Evolutionary conservation across 2,888 invertebrate species (phyloP).

Genomic region (Sicus ferrugineus): DNA sequence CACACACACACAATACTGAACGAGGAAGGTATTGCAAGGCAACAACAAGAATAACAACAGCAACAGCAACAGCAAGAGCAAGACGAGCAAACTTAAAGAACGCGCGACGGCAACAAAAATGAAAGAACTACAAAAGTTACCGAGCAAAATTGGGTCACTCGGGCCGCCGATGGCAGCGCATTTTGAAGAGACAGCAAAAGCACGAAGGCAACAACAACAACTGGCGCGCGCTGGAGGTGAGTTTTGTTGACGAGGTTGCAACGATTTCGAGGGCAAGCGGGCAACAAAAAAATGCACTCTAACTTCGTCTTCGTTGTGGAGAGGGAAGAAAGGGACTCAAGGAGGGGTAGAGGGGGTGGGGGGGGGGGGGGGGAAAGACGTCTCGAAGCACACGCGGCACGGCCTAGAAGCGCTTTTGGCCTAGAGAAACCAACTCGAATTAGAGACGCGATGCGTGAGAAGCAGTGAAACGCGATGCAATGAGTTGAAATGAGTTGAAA

Average conservation of each 20-base stretch:
- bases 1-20: neutral
- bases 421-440: too few species aligned
- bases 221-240: slow-evolving; percentile 6
- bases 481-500: too few species aligned
- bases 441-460: too few species aligned
- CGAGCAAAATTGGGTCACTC: slow-evolving; percentile 27
- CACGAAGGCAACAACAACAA: slow-evolving; percentile 25
- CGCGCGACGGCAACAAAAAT: neutral
- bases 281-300: slow-evolving; percentile 7
- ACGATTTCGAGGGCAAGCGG: slow-evolving; percentile 22
- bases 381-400: too few species aligned
- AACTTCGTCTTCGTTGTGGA: too few species aligned
- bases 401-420: too few species aligned
- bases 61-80: neutral
- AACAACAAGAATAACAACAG: neutral
- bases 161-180: slow-evolving; percentile 22
- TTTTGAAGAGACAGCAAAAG: slow-evolving; percentile 32
- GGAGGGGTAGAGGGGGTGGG: too few species aligned
- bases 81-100: slow-evolving; percentile 8
- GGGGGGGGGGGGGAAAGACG: too few species aligned
- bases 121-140: slow-evolving; percentile 19
- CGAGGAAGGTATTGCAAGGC: neutral
- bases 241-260: slow-evolving; percentile 30
- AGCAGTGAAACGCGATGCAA: too few species aligned
- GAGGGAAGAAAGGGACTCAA: too few species aligned